Percentiles rank a stretch among this genome's conserved stretches.
phyloP scores from a whole-genome alignment of 2,888 invertebrate species.

The Pegoplata infirma region DNA sequence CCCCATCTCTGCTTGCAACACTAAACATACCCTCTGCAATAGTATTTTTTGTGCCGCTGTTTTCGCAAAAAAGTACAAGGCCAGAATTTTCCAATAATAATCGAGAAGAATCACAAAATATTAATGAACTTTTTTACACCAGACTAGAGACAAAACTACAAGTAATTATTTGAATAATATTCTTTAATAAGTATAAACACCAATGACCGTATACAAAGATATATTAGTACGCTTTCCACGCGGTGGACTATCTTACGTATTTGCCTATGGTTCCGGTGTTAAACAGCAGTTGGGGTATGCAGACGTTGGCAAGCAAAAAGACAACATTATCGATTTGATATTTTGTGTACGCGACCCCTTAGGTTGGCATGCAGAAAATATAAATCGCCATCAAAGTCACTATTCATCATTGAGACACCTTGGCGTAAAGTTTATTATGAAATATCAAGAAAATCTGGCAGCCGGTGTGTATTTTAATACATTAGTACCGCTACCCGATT shows the following conservation, averaged over 20 bases:
- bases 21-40: too few species aligned
- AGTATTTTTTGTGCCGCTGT: too few species aligned
- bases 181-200: conserved; percentile 37
- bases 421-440: conserved; percentile 86
- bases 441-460: conserved; percentile 90
- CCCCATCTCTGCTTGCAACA: too few species aligned
- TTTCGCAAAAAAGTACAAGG: too few species aligned
- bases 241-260: conserved; percentile 86
- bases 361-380: conserved; percentile 92
- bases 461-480: conserved; percentile 98
- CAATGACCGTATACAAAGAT: conserved; percentile 79
- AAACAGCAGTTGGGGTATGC: conserved; percentile 79
- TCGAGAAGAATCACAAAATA: too few species aligned
- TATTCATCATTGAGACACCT: conserved; percentile 90
- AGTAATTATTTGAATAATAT: neutral
- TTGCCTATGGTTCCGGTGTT: conserved; percentile 93
- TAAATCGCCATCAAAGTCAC: conserved; percentile 87
- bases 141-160: too few species aligned
- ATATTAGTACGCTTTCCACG: conserved; percentile 86
- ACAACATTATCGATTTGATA: conserved; percentile 92
- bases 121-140: too few species aligned
- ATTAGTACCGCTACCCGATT: conserved; percentile 85
- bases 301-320: conserved; percentile 64
- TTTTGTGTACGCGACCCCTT: conserved; percentile 91
- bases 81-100: too few species aligned